Evolutionary conservation across 2,113 vertebrate genomes (phyloP).

Genomic region (Spheniscus mendiculus): DNA sequence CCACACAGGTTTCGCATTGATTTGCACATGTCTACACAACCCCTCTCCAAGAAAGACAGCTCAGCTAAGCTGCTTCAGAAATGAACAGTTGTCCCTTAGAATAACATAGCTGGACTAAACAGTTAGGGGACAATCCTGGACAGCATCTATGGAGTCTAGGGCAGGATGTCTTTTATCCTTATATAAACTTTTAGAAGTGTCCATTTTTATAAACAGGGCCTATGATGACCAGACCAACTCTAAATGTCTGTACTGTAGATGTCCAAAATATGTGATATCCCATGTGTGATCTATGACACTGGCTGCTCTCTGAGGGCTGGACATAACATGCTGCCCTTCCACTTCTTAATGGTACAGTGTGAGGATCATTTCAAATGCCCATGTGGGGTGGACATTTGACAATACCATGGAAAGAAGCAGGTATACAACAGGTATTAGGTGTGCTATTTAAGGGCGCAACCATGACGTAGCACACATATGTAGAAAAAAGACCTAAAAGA

Average conservation of each 20-base stretch:
- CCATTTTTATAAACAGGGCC: not conserved
- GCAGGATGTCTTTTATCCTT: not conserved
- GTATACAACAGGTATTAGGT: not conserved
- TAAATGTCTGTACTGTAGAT: not conserved
- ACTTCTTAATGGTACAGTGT: not conserved
- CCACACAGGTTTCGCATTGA: not conserved
- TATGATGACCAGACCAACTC: not conserved
- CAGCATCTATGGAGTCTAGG: not conserved
- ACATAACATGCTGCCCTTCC: not conserved
- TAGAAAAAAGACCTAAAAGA: not conserved
- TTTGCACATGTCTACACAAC: not conserved
- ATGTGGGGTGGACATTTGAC: not conserved
- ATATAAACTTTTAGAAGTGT: not conserved
- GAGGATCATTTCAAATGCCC: not conserved
- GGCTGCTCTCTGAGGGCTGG: not conserved
- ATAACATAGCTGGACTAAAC: not conserved
- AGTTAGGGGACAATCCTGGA: not conserved
- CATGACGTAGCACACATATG: too few relatives aligned
- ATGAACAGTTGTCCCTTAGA: not conserved
- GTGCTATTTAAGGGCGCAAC: not conserved
- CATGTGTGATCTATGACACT: fast-evolving
- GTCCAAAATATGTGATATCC: not conserved
- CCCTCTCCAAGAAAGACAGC: not conserved
- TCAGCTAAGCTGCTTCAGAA: not conserved
- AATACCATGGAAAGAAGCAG: not conserved